Percentiles rank a stretch among this genome's conserved stretches.
These are phyloP conservation scores for Mareca strepera DNA, from an alignment of 2,797 vertebrate genomes.

Conservation along the genomic window DNA sequence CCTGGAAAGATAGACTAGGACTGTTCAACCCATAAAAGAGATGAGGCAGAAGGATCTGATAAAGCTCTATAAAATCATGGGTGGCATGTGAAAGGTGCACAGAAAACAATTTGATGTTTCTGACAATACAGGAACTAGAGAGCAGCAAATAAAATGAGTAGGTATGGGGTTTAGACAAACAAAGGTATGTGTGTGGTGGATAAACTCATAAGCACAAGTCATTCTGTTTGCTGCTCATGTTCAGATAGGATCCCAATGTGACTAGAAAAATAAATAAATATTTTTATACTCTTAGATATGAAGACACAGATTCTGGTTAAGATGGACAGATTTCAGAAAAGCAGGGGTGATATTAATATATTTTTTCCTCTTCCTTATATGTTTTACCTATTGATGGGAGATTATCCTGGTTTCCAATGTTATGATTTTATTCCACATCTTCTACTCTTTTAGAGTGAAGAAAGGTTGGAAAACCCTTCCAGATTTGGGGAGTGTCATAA, in stretches of 20 bases:
- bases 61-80: constrained; percentile 1
- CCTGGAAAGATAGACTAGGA: background rate
- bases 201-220: background rate
- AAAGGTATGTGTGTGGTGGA: background rate
- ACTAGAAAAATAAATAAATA: background rate
- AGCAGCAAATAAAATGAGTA: background rate
- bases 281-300: background rate
- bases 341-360: background rate
- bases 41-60: background rate
- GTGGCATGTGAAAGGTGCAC: background rate
- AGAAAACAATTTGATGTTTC: background rate
- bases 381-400: background rate
- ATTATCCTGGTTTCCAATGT: background rate
- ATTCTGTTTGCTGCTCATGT: background rate
- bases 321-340: background rate
- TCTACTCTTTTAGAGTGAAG: background rate
- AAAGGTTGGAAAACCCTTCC: background rate
- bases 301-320: background rate
- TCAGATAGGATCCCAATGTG: background rate
- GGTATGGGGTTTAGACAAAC: background rate
- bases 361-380: background rate
- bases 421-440: background rate
- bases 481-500: background rate
- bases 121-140: background rate
- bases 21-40: background rate